Evolutionary conservation across 1,140 invertebrate genomes (phyloP).

Genomic region (Pectinophora gossypiella): DNA sequence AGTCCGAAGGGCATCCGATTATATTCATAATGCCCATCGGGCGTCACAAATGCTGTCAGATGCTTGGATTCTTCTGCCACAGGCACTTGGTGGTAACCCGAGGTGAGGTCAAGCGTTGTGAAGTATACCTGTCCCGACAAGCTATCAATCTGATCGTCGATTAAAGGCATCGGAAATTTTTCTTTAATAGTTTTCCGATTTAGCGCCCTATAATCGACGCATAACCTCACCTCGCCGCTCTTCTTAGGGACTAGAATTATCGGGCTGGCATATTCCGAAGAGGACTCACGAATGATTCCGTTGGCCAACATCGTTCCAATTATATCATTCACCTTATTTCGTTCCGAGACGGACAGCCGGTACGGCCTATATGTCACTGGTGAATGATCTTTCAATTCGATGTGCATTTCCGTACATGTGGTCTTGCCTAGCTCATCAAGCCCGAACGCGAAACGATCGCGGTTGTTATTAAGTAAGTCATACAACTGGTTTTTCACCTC

Average conservation of each 20-base stretch:
- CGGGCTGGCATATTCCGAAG: slow-evolving; percentile 21
- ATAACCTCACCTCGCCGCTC: slow-evolving; percentile 11
- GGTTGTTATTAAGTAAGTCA: too few species aligned
- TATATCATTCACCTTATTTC: background rate
- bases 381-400: slow-evolving; percentile 16
- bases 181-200: background rate
- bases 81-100: too few species aligned
- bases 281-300: slow-evolving; percentile 40
- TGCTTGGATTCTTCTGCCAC: too few species aligned
- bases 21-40: too few species aligned
- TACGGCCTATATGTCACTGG: slow-evolving; percentile 22
- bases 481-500: too few species aligned
- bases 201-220: too few species aligned
- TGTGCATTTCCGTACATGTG: slow-evolving; percentile 13
- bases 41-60: too few species aligned
- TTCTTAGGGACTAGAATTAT: slow-evolving; percentile 20
- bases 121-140: slow-evolving; percentile 42
- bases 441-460: slow-evolving; percentile 19
- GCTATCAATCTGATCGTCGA: too few species aligned
- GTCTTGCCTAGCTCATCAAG: slow-evolving; percentile 12
- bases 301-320: slow-evolving; percentile 3
- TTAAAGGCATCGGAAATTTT: slow-evolving; percentile 52
- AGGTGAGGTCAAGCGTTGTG: slow-evolving; percentile 25
- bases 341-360: background rate
- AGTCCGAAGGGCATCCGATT: too few species aligned